Percentiles rank a stretch among this genome's conserved stretches.
Evolutionary conservation across 92 coral and sea anemone genomes (phyloP).

Genomic region (Nematostella vectensis): DNA sequence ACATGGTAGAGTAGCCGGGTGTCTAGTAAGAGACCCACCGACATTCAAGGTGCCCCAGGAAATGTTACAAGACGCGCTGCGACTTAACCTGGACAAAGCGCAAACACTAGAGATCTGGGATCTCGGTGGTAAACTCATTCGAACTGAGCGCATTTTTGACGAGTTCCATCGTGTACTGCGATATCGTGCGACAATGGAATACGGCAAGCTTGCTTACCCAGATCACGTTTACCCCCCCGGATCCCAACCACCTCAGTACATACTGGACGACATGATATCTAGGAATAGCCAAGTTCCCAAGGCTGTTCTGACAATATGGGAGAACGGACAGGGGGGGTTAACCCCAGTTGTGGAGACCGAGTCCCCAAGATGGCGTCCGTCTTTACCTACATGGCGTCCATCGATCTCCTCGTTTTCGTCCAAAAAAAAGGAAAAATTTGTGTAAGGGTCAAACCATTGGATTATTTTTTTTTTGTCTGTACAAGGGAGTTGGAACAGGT

Average conservation of each 20-base stretch:
- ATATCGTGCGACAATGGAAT: background rate
- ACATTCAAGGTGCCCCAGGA: background rate
- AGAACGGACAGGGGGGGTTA: background rate
- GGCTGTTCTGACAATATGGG: background rate
- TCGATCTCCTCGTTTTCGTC: no score
- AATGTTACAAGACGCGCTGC: background rate
- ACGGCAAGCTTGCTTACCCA: background rate
- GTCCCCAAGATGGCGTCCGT: no score
- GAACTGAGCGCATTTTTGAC: no score
- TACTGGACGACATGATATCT: background rate
- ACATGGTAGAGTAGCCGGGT: background rate
- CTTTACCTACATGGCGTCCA: no score
- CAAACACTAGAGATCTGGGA: no score
- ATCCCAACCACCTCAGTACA: background rate
- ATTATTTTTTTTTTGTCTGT: no score
- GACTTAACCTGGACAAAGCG: no score
- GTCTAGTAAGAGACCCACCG: background rate
- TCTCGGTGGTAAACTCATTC: no score
- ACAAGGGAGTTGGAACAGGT: no score
- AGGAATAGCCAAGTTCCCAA: background rate
- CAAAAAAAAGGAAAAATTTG: no score
- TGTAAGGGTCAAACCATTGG: no score
- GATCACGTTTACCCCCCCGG: conserved; percentile 1
- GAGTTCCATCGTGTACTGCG: no score
- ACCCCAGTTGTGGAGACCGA: background rate